Conservation (phyloP, 2,888 invertebrate genomes). For the Sturmia bella region DNA sequence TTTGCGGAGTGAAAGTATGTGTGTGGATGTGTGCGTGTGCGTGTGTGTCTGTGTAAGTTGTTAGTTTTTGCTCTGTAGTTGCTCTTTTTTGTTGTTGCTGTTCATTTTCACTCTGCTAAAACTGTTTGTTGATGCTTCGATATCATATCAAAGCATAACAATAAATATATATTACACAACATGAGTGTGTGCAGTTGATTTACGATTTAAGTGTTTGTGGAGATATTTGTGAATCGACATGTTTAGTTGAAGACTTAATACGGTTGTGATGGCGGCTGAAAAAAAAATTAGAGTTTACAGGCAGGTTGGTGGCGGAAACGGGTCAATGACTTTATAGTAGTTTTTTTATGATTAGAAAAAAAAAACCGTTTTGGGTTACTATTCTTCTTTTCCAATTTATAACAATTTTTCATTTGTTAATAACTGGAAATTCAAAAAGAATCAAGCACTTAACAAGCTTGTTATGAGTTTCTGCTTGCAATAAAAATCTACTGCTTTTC, state of each 20-base stretch:
- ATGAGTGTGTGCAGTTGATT: constrained; percentile 24
- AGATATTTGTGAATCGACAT: neutral
- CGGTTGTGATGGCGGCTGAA: no score
- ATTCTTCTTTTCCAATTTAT: no score
- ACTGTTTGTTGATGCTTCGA: constrained; percentile 35
- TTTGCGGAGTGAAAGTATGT: neutral
- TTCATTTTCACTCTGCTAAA: neutral
- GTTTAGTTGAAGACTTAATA: neutral
- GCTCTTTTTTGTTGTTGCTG: neutral
- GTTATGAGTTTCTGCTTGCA: no score
- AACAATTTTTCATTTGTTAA: no score
- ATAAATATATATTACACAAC: constrained; percentile 54
- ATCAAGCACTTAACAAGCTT: no score
- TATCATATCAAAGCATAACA: constrained; percentile 50
- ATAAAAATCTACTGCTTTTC: no score
- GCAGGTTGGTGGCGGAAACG: no score
- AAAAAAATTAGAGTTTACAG: no score
- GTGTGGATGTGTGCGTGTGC: neutral
- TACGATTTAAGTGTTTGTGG: constrained; percentile 18
- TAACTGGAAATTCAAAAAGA: no score
- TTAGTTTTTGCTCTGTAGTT: constrained; percentile 23
- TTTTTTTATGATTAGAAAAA: no score
- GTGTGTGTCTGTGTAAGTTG: neutral
- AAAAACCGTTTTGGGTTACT: no score
- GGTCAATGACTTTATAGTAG: no score